phyloP scores from a whole-genome alignment of 1,140 invertebrate genomes.

The silkworm (Bombyx mori) region DNA sequence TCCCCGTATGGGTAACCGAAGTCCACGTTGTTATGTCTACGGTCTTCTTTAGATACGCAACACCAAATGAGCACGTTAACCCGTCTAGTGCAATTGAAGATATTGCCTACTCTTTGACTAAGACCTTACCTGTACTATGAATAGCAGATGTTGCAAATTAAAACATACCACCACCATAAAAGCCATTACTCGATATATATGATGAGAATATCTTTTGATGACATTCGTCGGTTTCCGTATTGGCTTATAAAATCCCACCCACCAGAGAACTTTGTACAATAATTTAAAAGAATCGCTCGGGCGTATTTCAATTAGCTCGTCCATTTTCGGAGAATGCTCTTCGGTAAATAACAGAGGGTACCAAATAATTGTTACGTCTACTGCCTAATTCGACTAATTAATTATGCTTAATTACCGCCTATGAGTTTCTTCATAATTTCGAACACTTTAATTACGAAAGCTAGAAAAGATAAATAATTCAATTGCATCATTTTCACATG shows the following conservation, averaged over 20 bases:
- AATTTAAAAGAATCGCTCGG: conserved; percentile 14
- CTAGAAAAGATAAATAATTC: too few species aligned
- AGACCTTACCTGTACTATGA: conserved; percentile 11
- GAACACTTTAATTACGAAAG: too few species aligned
- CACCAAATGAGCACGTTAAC: neutral
- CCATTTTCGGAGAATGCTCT: conserved; percentile 4
- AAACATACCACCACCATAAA: conserved; percentile 4
- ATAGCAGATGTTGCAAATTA: conserved; percentile 13
- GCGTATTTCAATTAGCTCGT: conserved; percentile 4
- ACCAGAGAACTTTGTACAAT: conserved; percentile 12
- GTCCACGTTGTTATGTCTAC: too few species aligned
- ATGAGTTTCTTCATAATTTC: too few species aligned
- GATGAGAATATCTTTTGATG: conserved; percentile 6
- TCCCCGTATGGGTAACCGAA: too few species aligned
- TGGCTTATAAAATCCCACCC: conserved; percentile 12
- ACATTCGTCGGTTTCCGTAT: conserved; percentile 9
- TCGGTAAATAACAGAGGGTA: neutral
- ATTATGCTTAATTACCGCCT: too few species aligned
- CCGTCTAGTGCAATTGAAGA: neutral
- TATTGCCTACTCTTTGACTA: neutral
- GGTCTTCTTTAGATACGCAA: too few species aligned
- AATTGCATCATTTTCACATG: too few species aligned
- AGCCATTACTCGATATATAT: conserved; percentile 10
- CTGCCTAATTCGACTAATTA: too few species aligned
- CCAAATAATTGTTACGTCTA: too few species aligned